Base-by-base conservation (phyloP, 2,888 invertebrate genomes). In the Abscondita cerata region DNA sequence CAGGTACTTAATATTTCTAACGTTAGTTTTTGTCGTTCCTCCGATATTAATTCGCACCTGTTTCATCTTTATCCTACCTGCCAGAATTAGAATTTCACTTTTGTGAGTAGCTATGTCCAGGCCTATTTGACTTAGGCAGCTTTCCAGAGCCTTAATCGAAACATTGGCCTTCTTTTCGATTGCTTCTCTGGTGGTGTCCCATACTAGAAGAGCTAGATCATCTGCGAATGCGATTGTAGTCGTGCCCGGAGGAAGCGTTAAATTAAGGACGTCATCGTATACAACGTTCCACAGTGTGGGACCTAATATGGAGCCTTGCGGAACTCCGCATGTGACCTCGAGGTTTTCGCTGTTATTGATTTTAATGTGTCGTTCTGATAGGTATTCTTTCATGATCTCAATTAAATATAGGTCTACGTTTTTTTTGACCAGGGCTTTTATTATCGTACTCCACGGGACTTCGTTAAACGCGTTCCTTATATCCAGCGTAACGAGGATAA, bases 141-240 rank as follows among this genome's bases (percentile, higher is more conserved):
- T n/a, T n/a, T n/a, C n/a, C n/a, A n/a, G n/a, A n/a, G n/a, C n/a
- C n/a, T n/a, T n/a, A 19, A 11, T 19, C 11, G 19, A 8, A 20
- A 40, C 15, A 1, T 40, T 40, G 18, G 12, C 41, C 25, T 19
- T 52, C 5, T 19, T 13, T 5, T 20, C 13, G 1, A 52, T 19
- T 1, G 40, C 15, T 13, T 40, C 4, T 6, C 1, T 40, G 13
- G 20, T 25, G 1, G 40, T 13, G 2, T n/a, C 52, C 16, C n/a
- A 13, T 18, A 52, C 20, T 18, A 40, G 12, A 1, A 52, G 1
- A 5, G 41, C 40, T 8, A 40, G 12, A 31, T 52, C 20, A 15
- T 52, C 52, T 6, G 52, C 52, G 19, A 9, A 52, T n/a, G 40
- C 52, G 2, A 41, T 40, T 3, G 13, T 13, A 2, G 1, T 38